Percentiles rank a stretch among this genome's conserved stretches.
These are phyloP conservation scores for Harpagus bidentatus DNA, from an alignment of 2,113 vertebrate genomes.

Conservation along the genomic window DNA sequence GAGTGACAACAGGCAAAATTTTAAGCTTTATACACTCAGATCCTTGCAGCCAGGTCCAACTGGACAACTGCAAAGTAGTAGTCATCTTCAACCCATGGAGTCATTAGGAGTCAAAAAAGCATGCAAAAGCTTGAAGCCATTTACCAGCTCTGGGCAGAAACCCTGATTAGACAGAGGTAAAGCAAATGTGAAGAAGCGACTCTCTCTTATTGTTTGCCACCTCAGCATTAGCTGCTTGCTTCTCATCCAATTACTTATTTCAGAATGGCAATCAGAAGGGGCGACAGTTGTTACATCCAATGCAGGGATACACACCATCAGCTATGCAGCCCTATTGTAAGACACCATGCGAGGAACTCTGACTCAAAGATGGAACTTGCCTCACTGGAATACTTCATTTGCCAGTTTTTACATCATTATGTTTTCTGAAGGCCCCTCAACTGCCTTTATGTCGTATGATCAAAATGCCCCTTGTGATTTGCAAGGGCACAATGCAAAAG, in stretches of 20 bases:
- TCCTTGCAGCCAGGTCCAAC: neutral
- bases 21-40: neutral
- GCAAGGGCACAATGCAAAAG: neutral
- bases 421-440: neutral
- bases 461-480: neutral
- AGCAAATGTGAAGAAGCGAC: neutral
- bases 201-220: neutral
- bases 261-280: neutral
- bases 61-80: neutral
- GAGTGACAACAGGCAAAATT: neutral
- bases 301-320: neutral
- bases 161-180: neutral
- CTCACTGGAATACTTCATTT: neutral
- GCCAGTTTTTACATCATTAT: neutral
- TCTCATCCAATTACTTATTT: neutral
- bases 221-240: neutral
- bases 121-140: neutral
- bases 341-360: neutral
- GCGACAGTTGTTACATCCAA: neutral
- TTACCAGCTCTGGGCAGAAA: neutral
- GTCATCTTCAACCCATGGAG: neutral
- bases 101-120: neutral
- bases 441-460: neutral
- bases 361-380: neutral
- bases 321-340: neutral